These are phyloP conservation scores for Theodoxus fluviatilis DNA, from an alignment of 2,888 invertebrate genomes.

Conservation along the genomic window DNA sequence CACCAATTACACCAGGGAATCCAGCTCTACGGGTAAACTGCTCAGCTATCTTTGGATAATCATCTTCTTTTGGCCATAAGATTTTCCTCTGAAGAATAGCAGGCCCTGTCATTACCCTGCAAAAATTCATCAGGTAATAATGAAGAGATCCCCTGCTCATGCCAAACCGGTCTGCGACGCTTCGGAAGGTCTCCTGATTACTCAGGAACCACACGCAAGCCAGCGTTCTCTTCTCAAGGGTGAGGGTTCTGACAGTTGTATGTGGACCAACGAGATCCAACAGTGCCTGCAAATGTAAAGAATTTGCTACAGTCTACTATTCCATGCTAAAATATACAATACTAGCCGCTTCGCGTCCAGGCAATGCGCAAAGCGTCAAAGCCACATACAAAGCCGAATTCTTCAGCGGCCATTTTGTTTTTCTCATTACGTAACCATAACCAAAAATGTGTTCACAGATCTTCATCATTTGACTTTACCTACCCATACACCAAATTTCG, in stretches of 20 bases:
- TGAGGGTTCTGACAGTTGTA: conserved; percentile 18
- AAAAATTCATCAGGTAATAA: conserved; percentile 23
- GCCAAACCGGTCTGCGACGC: conserved; percentile 32
- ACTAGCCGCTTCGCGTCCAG: no score
- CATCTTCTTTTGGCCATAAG: no score
- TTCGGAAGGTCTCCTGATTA: conserved; percentile 28
- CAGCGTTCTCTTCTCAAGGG: conserved; percentile 25
- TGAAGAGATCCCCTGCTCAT: conserved; percentile 27
- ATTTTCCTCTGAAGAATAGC: no score
- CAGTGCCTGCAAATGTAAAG: conserved; percentile 13
- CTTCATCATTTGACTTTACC: no score
- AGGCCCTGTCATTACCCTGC: not conserved
- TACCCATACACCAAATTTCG: no score
- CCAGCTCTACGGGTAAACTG: conserved; percentile 25
- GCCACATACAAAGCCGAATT: no score
- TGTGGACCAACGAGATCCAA: conserved; percentile 24
- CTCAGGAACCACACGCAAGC: conserved; percentile 27
- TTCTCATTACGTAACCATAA: no score
- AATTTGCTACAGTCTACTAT: no score
- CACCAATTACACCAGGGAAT: conserved; percentile 29
- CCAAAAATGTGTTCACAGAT: no score
- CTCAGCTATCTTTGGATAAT: conserved; percentile 24
- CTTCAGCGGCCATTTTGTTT: no score
- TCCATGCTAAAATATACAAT: no score
- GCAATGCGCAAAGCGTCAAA: no score